phyloP scores from a whole-genome alignment of 2,113 vertebrate species.

The Cyanoderma ruficeps region DNA sequence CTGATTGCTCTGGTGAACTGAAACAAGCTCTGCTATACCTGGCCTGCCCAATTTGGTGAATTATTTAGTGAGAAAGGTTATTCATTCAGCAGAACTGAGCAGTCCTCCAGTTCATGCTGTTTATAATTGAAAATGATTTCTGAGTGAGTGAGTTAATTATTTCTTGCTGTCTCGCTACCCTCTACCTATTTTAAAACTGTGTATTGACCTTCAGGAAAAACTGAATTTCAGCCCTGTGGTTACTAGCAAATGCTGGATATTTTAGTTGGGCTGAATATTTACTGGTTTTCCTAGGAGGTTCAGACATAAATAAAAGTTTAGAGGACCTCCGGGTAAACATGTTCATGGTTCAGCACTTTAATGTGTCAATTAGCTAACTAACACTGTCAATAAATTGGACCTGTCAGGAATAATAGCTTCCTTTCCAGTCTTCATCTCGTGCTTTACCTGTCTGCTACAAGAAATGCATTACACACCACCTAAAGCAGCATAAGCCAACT shows the following conservation, averaged over 20 bases:
- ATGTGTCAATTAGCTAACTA: slow-evolving; percentile 82
- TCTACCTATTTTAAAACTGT: slow-evolving; percentile 22
- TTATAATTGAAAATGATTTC: slow-evolving; percentile 68
- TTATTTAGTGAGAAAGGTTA: slow-evolving; percentile 55
- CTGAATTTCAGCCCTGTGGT: slow-evolving; percentile 43
- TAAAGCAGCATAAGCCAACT: not conserved
- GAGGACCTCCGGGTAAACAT: slow-evolving; percentile 77
- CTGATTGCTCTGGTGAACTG: not conserved
- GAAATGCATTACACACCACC: not conserved
- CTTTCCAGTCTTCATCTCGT: slow-evolving; percentile 50
- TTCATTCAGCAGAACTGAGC: slow-evolving; percentile 35
- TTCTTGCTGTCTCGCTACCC: slow-evolving; percentile 52
- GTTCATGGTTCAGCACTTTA: slow-evolving; percentile 81
- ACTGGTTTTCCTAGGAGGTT: slow-evolving; percentile 65
- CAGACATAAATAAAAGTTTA: slow-evolving; percentile 79
- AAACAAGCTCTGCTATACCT: not conserved
- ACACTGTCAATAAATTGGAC: slow-evolving; percentile 78
- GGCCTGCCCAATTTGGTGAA: not conserved
- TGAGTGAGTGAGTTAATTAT: slow-evolving; percentile 49
- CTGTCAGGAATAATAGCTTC: slow-evolving; percentile 80
- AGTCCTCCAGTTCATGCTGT: not conserved
- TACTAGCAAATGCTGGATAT: slow-evolving; percentile 51
- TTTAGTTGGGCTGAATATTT: slow-evolving; percentile 66
- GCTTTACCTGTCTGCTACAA: slow-evolving; percentile 28
- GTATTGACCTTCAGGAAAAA: slow-evolving; percentile 49